These are phyloP conservation scores for Nesoenas mayeri DNA, from an alignment of 2,113 vertebrate species.

Conservation along the genomic window DNA sequence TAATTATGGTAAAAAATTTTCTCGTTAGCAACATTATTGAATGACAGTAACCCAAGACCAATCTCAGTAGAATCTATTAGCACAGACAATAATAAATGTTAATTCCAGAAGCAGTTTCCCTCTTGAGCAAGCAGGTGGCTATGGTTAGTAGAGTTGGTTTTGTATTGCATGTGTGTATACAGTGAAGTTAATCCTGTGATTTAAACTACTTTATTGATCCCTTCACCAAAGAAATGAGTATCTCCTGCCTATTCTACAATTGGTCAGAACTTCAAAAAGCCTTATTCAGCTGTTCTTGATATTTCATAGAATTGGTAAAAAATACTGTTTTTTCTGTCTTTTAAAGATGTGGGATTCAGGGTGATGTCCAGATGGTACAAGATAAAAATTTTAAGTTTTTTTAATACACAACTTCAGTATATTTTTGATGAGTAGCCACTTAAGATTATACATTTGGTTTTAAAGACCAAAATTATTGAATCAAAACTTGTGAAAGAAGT, in stretches of 20 bases:
- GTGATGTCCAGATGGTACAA: neutral
- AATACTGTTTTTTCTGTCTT: neutral
- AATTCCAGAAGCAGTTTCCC: slow-evolving; percentile 26
- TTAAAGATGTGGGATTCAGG: neutral
- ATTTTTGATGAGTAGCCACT: neutral
- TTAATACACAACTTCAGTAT: neutral
- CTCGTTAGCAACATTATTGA: slow-evolving; percentile 52
- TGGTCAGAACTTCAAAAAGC: neutral
- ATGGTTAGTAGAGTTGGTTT: neutral
- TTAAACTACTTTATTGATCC: neutral
- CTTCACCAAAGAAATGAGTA: neutral
- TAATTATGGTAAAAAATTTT: slow-evolving; percentile 63
- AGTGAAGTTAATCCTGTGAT: neutral
- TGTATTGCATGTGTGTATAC: neutral
- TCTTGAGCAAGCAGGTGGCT: slow-evolving; percentile 29
- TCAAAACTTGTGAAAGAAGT: neutral
- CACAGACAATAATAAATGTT: slow-evolving; percentile 40
- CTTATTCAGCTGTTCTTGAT: neutral
- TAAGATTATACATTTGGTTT: neutral
- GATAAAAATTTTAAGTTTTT: neutral
- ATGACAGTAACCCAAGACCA: slow-evolving; percentile 49
- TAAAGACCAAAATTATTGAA: neutral
- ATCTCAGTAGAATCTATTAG: slow-evolving; percentile 26
- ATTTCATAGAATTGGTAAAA: neutral
- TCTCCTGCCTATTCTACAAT: neutral